Percentiles rank a stretch among this genome's conserved stretches.
Conservation (phyloP, 64 coral and sea anemone genomes). For the Dendrophyllia cribrosa region DNA sequence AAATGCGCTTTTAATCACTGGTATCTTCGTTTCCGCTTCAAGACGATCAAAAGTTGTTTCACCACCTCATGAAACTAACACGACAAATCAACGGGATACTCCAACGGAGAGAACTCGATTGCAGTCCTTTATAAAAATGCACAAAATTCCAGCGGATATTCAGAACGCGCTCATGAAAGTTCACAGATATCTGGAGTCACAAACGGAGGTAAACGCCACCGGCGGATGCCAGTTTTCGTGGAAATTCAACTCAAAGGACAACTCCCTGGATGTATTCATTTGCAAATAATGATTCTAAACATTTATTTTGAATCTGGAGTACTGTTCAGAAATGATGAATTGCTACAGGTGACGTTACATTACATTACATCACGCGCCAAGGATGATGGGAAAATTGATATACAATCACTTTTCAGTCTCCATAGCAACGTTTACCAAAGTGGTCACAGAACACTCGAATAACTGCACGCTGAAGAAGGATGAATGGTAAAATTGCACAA, state of each 20-base stretch:
- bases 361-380: too few species aligned
- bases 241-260: neutral
- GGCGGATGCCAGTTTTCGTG: neutral
- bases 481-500: too few species aligned
- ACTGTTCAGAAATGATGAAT: too few species aligned
- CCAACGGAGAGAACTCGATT: neutral
- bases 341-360: too few species aligned
- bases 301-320: too few species aligned
- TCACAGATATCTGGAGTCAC: slow-evolving; percentile 4
- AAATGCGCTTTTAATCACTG: slow-evolving; percentile 12
- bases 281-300: neutral
- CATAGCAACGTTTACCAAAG: too few species aligned
- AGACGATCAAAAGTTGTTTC: neutral
- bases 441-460: too few species aligned
- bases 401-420: too few species aligned
- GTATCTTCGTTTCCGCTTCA: slow-evolving; percentile 16
- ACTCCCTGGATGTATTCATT: slow-evolving; percentile 5
- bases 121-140: neutral
- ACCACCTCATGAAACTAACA: neutral
- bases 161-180: neutral
- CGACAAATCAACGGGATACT: neutral
- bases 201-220: neutral
- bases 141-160: neutral
- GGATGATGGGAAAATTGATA: too few species aligned
- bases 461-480: too few species aligned